These are phyloP conservation scores for Thymelicus acteon DNA, from an alignment of 2,888 invertebrate species.

Conservation along the genomic window DNA sequence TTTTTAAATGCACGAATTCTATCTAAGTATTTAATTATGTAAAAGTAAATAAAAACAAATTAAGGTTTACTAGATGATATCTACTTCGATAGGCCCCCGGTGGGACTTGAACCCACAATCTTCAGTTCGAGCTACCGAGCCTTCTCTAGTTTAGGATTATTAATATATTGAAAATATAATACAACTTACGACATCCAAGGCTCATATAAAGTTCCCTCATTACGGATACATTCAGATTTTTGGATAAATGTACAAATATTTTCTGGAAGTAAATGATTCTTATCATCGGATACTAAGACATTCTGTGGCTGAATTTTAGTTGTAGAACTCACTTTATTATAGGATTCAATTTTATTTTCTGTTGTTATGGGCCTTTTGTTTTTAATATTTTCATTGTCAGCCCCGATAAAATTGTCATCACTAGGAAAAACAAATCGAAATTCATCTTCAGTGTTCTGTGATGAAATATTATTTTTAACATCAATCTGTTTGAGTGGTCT, in stretches of 20 bases:
- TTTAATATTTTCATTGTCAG: background rate
- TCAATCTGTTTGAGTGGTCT: constrained; percentile 36
- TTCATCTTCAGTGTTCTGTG: constrained; percentile 47
- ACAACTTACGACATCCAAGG: constrained; percentile 47
- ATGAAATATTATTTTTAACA: constrained; percentile 37
- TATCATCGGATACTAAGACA: constrained; percentile 27
- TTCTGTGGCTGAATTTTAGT: constrained; percentile 36
- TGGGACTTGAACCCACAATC: too few species aligned
- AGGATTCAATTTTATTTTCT: constrained; percentile 37
- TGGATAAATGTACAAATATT: constrained; percentile 64
- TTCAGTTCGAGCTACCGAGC: background rate
- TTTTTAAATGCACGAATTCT: too few species aligned
- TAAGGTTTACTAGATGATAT: too few species aligned
- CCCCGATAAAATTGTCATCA: constrained; percentile 2
- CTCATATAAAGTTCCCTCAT: constrained; percentile 58
- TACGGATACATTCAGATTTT: constrained; percentile 56
- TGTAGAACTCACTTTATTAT: constrained; percentile 34
- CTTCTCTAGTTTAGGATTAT: too few species aligned
- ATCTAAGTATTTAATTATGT: too few species aligned
- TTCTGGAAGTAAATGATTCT: constrained; percentile 48
- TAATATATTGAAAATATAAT: too few species aligned
- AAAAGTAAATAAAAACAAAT: too few species aligned
- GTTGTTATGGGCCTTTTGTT: background rate
- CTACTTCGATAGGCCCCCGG: too few species aligned
- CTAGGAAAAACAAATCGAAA: constrained; percentile 59